A percentile compares a stretch with the other conserved stretches of the same genome.
Conservation (phyloP, 2,888 invertebrate species). For the Lasioglossum vierecki region DNA sequence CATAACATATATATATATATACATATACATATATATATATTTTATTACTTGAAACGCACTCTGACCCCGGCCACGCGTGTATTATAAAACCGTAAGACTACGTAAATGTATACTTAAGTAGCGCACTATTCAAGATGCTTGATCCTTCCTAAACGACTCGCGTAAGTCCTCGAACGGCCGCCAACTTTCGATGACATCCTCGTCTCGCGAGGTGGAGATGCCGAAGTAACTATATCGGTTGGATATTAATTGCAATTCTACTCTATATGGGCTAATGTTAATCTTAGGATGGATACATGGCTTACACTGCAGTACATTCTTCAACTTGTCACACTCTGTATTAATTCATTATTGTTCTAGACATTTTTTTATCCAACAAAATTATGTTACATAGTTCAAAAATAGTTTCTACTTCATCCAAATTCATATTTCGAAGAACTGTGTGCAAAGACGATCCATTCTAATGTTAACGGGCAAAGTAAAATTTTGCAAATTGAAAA, state of each 20-base stretch:
- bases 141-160: conserved; percentile 64
- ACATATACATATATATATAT: conserved; percentile 72
- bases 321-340: no score
- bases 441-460: no score
- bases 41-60: conserved; percentile 74
- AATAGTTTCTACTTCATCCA: no score
- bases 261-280: background rate
- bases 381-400: no score
- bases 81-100: conserved; percentile 66
- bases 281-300: background rate
- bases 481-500: no score
- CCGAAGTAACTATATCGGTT: background rate
- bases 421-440: no score
- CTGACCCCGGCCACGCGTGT: conserved; percentile 76
- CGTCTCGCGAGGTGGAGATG: conserved; percentile 23
- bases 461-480: no score
- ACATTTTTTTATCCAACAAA: no score
- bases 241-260: background rate
- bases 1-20: conserved; percentile 62
- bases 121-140: conserved; percentile 72
- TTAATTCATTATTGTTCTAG: no score
- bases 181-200: conserved; percentile 1
- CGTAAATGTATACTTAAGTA: conserved; percentile 65
- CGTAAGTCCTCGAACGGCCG: conserved; percentile 24
- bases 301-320: no score